A percentile compares a stretch with the other conserved stretches of the same genome.
phyloP scores from a whole-genome alignment of 2,888 invertebrate genomes.

The Neria commutata region DNA sequence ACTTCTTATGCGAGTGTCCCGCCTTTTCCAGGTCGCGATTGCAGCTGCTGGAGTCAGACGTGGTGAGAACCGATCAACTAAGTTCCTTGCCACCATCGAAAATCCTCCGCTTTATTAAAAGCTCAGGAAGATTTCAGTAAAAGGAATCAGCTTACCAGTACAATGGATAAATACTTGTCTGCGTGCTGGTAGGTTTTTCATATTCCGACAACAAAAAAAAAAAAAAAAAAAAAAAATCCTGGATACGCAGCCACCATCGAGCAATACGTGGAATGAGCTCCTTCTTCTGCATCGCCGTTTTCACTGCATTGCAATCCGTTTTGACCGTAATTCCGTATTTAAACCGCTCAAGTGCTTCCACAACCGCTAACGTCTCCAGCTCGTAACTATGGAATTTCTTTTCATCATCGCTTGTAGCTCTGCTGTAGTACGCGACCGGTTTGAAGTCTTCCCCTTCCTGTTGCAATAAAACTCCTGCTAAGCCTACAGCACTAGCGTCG shows the following conservation, averaged over 20 bases:
- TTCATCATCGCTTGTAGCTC: constrained; percentile 8
- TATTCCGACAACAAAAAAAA: too few relatives aligned
- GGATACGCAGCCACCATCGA: constrained; percentile 30
- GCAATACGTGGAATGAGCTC: constrained; percentile 28
- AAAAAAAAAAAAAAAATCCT: too few relatives aligned
- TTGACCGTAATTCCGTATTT: constrained; percentile 29
- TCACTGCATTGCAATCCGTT: constrained; percentile 19
- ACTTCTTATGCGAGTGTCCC: too few relatives aligned
- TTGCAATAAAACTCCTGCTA: constrained; percentile 10
- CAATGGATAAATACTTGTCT: too few relatives aligned
- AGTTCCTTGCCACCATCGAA: too few relatives aligned
- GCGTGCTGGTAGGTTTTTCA: too few relatives aligned
- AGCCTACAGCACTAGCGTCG: constrained; percentile 4
- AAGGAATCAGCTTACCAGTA: too few relatives aligned
- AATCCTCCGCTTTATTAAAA: too few relatives aligned
- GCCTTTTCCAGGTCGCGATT: too few relatives aligned
- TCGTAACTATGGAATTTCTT: constrained; percentile 48
- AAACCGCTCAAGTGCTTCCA: constrained; percentile 27
- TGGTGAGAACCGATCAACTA: too few relatives aligned
- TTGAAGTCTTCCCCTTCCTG: constrained; percentile 7
- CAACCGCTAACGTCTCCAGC: constrained; percentile 39
- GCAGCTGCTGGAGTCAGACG: too few relatives aligned
- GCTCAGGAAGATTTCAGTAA: too few relatives aligned
- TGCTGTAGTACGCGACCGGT: constrained; percentile 18
- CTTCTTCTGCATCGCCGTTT: constrained; percentile 17